Conservation (phyloP, 2,113 vertebrate genomes). For the Bothrops jararaca region DNA sequence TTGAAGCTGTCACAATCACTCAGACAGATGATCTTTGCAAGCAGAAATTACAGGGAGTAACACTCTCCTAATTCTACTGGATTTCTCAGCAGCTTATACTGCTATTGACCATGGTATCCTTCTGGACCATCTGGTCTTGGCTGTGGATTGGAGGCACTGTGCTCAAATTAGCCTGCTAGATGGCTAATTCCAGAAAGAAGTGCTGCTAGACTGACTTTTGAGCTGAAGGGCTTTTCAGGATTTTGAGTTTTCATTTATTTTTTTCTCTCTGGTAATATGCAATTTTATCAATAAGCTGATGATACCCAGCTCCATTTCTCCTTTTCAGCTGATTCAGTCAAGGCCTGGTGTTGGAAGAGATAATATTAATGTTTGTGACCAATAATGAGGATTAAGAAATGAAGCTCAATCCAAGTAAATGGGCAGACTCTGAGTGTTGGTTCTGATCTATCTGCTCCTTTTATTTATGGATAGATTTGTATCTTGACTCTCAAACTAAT, state of each 20-base stretch:
- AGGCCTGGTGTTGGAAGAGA: background rate
- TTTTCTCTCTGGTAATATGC: background rate
- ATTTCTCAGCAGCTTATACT: background rate
- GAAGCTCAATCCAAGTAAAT: background rate
- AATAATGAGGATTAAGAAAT: background rate
- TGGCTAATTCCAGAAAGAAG: background rate
- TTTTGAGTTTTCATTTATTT: background rate
- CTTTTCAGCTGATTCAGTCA: background rate
- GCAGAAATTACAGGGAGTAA: background rate
- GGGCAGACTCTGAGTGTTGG: background rate
- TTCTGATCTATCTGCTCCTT: background rate
- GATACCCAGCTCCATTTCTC: background rate
- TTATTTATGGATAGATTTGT: background rate
- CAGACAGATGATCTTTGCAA: background rate
- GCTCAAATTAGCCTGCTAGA: background rate
- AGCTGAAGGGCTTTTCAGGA: background rate
- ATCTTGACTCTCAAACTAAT: background rate
- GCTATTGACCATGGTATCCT: background rate
- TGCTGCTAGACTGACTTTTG: background rate
- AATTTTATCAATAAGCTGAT: background rate
- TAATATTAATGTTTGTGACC: background rate
- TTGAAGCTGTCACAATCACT: background rate
- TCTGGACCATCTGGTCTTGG: background rate
- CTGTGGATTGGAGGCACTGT: background rate
- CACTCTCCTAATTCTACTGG: background rate